Evolutionary conservation across 2,113 vertebrate species (phyloP), one percentile per base, ranked within the genome.

Genomic region (Corythornis vintsioides): DNA sequence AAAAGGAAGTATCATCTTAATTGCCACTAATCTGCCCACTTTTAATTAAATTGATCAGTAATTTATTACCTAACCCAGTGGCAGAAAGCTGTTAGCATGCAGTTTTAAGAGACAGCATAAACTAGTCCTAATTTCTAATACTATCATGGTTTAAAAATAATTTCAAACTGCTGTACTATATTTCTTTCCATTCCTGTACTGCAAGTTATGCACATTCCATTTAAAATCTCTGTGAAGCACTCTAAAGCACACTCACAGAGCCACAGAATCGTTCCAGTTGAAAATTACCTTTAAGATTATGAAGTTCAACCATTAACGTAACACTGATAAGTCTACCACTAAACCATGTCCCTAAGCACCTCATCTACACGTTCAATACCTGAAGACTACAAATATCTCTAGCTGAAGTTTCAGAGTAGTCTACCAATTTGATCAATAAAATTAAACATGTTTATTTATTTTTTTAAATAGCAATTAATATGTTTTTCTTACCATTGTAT

Each of bases 11-110:
- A 96, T 96, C 92, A 91, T 94, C 93, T 96, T 97, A 97, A 97
- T 97, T 97, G 95, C 84, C 95, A 96, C 82, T 97, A 97, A 97
- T 97, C 92, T 97, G 79, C 19, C 38, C 90, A 92, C 96, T 97
- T 98, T 96, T 94, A 97, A 97, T 98, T 97, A 97, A 96, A 96
- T 80, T 94, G 83, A 97, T 96, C 92, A 83, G 93, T 88, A 97
- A 98, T 94, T 95, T 96, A 97, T 96, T 97, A 95, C 89, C 93
- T 80, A 88, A 86, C 60, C 57, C 66, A 92, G 94, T 11, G 12
- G 94, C 74, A 87, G 87, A 97, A 94, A 78, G 59, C 47, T 88
- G 76, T 77, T 96, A 93, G 85, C 17, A 95, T 26, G 78, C 69
- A 94, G 69, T 33, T 95, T 86, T 81, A 72, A 83, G 52, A 90